These are phyloP conservation scores for Stenodera caucasica DNA, from an alignment of 2,888 invertebrate genomes.

Conservation along the genomic window DNA sequence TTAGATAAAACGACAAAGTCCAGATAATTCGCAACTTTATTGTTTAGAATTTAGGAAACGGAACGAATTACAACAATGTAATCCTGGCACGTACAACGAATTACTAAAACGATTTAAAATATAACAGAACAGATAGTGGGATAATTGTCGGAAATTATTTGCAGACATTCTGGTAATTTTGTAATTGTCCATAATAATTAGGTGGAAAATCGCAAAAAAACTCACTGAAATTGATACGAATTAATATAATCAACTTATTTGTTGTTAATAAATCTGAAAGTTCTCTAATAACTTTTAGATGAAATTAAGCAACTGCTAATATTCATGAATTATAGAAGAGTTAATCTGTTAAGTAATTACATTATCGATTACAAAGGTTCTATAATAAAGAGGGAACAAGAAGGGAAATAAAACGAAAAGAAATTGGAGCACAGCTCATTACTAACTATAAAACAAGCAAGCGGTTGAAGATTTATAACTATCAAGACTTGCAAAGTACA, in stretches of 20 bases:
- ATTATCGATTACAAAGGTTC: slow-evolving; percentile 9
- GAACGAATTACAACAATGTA: not conserved
- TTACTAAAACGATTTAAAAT: not conserved
- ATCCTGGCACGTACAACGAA: not conserved
- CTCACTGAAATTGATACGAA: too few species aligned
- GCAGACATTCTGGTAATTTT: not conserved
- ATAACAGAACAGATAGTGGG: not conserved
- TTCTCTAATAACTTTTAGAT: not conserved
- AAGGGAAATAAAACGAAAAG: not conserved
- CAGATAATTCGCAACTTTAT: slow-evolving; percentile 7
- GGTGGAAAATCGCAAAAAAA: not conserved
- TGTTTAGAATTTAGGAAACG: slow-evolving; percentile 3
- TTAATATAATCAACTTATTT: not conserved
- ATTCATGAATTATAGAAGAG: slow-evolving; percentile 2
- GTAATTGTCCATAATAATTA: too few species aligned
- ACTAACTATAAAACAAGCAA: slow-evolving; percentile 21
- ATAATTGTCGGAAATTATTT: not conserved
- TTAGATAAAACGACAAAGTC: slow-evolving; percentile 15
- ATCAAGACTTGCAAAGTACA: slow-evolving; percentile 16
- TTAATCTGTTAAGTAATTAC: slow-evolving; percentile 8
- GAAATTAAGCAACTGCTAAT: not conserved
- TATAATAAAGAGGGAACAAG: not conserved
- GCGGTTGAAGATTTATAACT: slow-evolving; percentile 14
- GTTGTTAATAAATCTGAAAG: not conserved
- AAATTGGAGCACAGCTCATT: not conserved